phyloP scores from a whole-genome alignment of 2,797 vertebrate genomes.

The Halcyon smyrnensis region DNA sequence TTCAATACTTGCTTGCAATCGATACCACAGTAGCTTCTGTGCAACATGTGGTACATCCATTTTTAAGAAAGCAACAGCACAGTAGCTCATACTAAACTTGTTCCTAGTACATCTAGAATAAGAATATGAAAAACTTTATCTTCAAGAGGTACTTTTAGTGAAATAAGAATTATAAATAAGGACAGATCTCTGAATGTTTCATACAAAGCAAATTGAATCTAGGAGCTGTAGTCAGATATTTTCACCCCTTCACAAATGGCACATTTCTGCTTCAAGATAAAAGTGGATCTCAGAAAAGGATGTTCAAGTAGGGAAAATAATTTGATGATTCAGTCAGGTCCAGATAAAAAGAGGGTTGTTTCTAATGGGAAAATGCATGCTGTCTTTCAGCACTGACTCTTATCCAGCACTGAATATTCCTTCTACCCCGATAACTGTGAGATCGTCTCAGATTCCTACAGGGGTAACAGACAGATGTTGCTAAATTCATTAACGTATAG shows the following conservation, averaged over 20 bases:
- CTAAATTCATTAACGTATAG: not conserved
- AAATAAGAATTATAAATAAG: not conserved
- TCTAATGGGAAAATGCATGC: not conserved
- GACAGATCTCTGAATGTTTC: not conserved
- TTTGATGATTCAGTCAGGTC: not conserved
- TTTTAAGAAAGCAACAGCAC: not conserved
- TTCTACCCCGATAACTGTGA: not conserved
- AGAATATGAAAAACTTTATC: not conserved
- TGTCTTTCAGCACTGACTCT: not conserved
- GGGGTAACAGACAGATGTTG: not conserved
- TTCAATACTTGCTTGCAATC: not conserved
- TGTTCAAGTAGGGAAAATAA: constrained; percentile 2
- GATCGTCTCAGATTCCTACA: not conserved
- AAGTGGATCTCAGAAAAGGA: not conserved
- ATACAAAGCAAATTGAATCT: not conserved
- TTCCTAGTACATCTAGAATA: not conserved
- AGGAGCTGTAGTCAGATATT: not conserved
- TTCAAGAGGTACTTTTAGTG: not conserved
- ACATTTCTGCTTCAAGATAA: not conserved
- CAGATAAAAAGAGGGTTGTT: not conserved
- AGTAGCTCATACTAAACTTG: not conserved
- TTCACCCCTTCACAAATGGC: not conserved
- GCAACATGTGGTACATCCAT: not conserved
- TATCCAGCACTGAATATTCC: not conserved
- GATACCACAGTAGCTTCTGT: not conserved